These are phyloP conservation scores for Machimus rusticus DNA, from an alignment of 2,888 invertebrate species.

Conservation along the genomic window DNA sequence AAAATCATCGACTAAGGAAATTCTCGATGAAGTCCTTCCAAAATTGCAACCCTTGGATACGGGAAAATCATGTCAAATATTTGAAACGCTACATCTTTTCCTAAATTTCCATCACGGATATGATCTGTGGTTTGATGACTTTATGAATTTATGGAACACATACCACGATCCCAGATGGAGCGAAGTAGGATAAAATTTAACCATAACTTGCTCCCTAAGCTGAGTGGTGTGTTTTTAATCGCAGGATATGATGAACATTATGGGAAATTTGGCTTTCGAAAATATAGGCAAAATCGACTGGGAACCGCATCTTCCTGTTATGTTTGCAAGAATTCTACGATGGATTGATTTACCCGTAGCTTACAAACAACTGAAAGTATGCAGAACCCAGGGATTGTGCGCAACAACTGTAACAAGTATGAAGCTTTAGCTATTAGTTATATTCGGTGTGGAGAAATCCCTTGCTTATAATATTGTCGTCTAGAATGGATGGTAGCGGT, in stretches of 20 bases:
- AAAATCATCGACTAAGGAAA: conserved; percentile 80
- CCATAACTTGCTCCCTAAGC: background rate
- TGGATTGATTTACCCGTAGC: conserved; percentile 81
- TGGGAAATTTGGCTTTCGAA: conserved; percentile 75
- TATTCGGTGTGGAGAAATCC: background rate
- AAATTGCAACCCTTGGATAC: conserved; percentile 77
- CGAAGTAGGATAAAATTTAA: conserved; percentile 38
- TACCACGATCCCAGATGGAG: conserved; percentile 72
- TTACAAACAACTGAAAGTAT: conserved; percentile 71
- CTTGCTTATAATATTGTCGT: background rate
- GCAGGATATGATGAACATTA: conserved; percentile 75
- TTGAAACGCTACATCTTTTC: conserved; percentile 76
- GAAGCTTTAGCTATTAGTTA: background rate
- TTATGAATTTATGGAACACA: conserved; percentile 79
- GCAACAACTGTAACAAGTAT: conserved; percentile 48
- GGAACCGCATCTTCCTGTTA: conserved; percentile 81
- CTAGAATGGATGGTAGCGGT: conserved; percentile 68
- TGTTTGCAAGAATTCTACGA: conserved; percentile 77
- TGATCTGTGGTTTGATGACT: conserved; percentile 80
- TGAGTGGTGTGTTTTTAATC: conserved; percentile 45
- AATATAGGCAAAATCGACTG: conserved; percentile 88
- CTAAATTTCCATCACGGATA: conserved; percentile 73
- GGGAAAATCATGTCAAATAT: conserved; percentile 64
- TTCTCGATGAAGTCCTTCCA: conserved; percentile 83
- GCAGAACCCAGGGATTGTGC: conserved; percentile 65